These are phyloP conservation scores for Andrena haemorrhoa DNA, from an alignment of 2,888 invertebrate genomes.

Conservation along the genomic window DNA sequence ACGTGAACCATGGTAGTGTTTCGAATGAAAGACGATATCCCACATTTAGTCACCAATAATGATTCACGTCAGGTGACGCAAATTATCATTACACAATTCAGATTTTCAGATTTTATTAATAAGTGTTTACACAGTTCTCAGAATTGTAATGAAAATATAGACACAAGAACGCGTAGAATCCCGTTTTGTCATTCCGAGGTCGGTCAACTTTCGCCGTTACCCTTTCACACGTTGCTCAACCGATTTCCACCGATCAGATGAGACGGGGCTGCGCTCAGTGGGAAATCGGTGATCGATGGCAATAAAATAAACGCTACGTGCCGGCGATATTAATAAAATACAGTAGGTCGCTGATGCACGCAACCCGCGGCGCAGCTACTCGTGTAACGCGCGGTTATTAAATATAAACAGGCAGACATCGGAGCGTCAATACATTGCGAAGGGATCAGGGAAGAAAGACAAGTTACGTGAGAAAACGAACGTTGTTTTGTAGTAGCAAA, in stretches of 20 bases:
- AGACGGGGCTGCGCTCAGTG: conserved; percentile 4
- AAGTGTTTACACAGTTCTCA: no score
- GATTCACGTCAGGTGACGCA: no score
- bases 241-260: conserved; percentile 9
- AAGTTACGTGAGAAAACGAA: conserved; percentile 70
- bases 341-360: conserved; percentile 37
- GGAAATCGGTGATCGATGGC: conserved; percentile 38
- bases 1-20: no score
- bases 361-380: conserved; percentile 25
- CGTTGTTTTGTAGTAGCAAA: conserved; percentile 68
- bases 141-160: background rate
- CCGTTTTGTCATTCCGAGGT: background rate
- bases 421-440: conserved; percentile 48
- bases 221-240: conserved; percentile 14
- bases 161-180: background rate
- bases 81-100: no score
- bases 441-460: conserved; percentile 44
- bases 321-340: conserved; percentile 46
- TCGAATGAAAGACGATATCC: no score
- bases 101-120: no score
- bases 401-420: conserved; percentile 54
- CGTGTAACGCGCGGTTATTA: conserved; percentile 49
- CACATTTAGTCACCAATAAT: no score
- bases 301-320: conserved; percentile 11
- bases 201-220: background rate